Evolutionary conservation across 2,888 invertebrate species (phyloP), one percentile per base, ranked within the genome.

Genomic region (Apoda limacodes): DNA sequence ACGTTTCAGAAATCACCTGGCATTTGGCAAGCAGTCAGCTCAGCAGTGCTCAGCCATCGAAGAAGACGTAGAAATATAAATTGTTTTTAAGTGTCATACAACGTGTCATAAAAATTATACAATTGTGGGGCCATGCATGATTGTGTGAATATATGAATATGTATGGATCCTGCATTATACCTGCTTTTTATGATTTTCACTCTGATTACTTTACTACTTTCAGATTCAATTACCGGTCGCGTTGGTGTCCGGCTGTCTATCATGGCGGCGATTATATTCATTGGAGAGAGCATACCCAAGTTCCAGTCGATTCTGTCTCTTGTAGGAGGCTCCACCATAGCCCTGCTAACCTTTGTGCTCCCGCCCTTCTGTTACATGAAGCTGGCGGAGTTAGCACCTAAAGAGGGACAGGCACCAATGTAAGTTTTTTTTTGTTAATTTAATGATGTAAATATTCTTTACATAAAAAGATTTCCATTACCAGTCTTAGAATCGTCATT

Each of bases 291-390:
- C 13, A 68, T 90, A 13, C 89, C 89, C 0, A 78, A 84, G 32
- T 90, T 90, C 70, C 85, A 87, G 41, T 85, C 86, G 37, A 85
- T 90, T 43, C 63, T 89, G 34, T 82, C 88, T 6, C 67, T 90
- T 28, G 80, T 90, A 4, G 90, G 90, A 1, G 88, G 87, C n/a
- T 87, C 88, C 13, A 87, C 86, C 7, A 80, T 88, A 5, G 86
- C 88, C 0, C 59, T 89, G 14, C 70, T 87, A 21, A 87, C 88
- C 9, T 89, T 86, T 57, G 81, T 89, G 9, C 75, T 88, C 42
- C 90, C 90, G 0, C 82, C 86, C 1, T 65, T 83, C 34, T 87
- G 88, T 65, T 90, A 88, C 60, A 75, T 89, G 55, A 82, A 62
- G 39, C 71, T 90, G 10, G 70, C 82, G 44, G 65, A 64, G 30